Evolutionary conservation across 2,113 vertebrate species (phyloP).

Genomic region (Campylorhamphus procurvoides): DNA sequence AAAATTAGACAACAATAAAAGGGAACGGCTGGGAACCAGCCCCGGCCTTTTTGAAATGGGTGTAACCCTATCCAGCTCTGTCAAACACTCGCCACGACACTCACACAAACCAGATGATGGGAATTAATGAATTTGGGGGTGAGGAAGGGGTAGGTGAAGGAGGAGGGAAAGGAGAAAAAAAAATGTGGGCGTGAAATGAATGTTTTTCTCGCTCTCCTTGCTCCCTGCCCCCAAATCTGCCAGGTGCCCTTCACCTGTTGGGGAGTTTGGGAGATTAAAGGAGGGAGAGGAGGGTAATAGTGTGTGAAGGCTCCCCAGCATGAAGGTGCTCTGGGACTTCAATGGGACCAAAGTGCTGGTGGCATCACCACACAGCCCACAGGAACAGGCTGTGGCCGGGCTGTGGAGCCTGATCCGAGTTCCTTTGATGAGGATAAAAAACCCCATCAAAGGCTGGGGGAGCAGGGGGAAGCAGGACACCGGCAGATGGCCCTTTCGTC

Average conservation of each 20-base stretch:
- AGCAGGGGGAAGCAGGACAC: accelerated
- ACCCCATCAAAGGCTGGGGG: background rate
- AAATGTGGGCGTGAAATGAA: background rate
- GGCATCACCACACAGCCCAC: background rate
- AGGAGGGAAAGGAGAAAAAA: background rate
- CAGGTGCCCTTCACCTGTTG: background rate
- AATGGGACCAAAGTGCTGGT: accelerated
- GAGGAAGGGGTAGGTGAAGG: background rate
- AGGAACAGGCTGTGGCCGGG: background rate
- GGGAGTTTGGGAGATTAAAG: background rate
- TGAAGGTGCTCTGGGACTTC: background rate
- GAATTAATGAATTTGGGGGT: constrained; percentile 25
- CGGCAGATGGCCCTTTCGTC: background rate
- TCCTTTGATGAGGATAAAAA: background rate
- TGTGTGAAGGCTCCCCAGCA: accelerated
- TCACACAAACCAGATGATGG: constrained; percentile 59
- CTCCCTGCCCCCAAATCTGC: background rate
- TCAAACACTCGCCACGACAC: background rate
- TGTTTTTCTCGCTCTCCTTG: background rate
- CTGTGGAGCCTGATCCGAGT: background rate
- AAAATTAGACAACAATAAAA: constrained; percentile 51
- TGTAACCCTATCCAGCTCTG: background rate
- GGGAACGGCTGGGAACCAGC: constrained; percentile 13
- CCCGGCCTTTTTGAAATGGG: constrained; percentile 22
- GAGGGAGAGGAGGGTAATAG: background rate